Conservation (phyloP, 2,113 vertebrate genomes). For the Leiothrix lutea region DNA sequence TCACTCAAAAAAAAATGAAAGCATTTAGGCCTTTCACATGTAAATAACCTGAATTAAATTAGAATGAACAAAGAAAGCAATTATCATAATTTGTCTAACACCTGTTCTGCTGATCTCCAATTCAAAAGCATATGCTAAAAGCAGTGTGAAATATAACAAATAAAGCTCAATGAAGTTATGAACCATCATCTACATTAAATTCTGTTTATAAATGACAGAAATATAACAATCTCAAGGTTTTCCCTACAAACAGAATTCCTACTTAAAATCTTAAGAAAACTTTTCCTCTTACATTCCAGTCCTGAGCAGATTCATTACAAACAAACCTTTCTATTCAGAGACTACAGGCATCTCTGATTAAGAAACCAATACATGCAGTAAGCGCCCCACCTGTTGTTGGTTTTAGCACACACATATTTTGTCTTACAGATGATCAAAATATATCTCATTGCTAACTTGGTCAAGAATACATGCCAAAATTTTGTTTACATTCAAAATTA, state of each 20-base stretch:
- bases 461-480: not conserved
- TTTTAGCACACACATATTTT: not conserved
- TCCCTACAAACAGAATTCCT: not conserved
- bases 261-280: not conserved
- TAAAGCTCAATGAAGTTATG: constrained; percentile 57
- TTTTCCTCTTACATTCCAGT: not conserved
- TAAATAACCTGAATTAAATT: constrained; percentile 77
- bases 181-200: constrained; percentile 42
- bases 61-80: constrained; percentile 75
- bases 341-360: not conserved
- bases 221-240: not conserved
- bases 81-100: constrained; percentile 77
- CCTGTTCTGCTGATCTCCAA: constrained; percentile 74
- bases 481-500: not conserved
- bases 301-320: not conserved
- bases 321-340: not conserved
- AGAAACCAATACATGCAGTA: not conserved
- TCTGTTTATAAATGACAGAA: constrained; percentile 33
- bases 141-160: constrained; percentile 68
- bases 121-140: constrained; percentile 76
- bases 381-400: not conserved
- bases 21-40: constrained; percentile 76
- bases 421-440: not conserved
- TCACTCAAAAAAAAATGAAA: constrained; percentile 65
- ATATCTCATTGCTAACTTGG: not conserved